Conservation (phyloP, 2,888 invertebrate genomes). For the Cantharis rustica region DNA sequence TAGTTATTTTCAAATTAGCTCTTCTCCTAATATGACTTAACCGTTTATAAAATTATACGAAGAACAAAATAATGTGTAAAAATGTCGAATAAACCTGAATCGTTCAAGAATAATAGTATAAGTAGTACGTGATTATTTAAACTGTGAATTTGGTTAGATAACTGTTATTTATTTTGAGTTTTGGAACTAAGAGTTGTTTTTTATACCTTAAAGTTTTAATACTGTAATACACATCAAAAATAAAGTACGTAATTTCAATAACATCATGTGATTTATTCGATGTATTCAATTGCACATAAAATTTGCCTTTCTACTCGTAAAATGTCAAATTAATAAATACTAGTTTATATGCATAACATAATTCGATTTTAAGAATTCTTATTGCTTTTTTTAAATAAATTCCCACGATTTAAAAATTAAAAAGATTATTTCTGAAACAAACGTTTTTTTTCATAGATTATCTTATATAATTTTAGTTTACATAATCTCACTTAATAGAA, state of each 20-base stretch:
- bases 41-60: not conserved
- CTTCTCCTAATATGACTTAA: not conserved
- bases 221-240: not conserved
- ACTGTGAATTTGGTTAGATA: not conserved
- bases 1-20: not conserved
- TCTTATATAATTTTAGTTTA: not conserved
- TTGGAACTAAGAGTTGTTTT: not conserved
- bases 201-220: not conserved
- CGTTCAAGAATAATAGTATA: not conserved
- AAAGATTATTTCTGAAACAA: not conserved
- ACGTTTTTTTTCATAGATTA: not conserved
- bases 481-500: not conserved
- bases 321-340: not conserved
- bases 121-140: slow-evolving; percentile 2
- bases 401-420: not conserved
- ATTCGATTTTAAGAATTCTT: not conserved
- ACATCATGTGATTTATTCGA: not conserved
- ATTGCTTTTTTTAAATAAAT: not conserved
- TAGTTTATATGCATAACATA: not conserved
- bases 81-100: not conserved
- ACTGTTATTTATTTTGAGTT: not conserved
- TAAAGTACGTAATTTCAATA: not conserved
- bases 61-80: not conserved
- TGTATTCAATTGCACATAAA: not conserved
- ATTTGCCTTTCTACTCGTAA: not conserved